A percentile compares a stretch with the other conserved stretches of the same genome.
Evolutionary conservation across 2,113 vertebrate genomes (phyloP).

Genomic region (Eira barbara): DNA sequence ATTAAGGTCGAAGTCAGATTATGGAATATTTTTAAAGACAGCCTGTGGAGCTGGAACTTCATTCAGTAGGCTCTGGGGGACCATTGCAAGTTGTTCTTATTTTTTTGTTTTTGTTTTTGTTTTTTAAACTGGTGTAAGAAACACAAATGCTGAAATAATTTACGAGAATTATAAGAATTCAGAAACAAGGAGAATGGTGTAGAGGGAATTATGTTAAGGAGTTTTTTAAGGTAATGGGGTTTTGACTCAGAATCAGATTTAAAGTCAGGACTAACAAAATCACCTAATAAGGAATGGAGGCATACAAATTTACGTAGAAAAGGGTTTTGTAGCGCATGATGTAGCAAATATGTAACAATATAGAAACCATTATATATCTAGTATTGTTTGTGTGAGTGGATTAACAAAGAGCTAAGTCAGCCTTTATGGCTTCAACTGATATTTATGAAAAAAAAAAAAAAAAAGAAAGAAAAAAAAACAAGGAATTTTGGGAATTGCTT

Average conservation of each 20-base stretch:
- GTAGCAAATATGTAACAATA: slow-evolving; percentile 4
- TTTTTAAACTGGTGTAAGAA: not conserved
- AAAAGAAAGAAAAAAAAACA: not conserved
- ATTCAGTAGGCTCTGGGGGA: slow-evolving; percentile 3
- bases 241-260: slow-evolving; percentile 43
- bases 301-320: slow-evolving; percentile 47
- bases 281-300: not conserved
- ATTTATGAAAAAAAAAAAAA: not conserved
- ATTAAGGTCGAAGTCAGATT: not conserved
- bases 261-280: slow-evolving; percentile 44
- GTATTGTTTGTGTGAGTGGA: slow-evolving; percentile 16
- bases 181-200: slow-evolving; percentile 31
- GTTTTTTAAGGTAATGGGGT: not conserved
- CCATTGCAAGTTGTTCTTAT: not conserved
- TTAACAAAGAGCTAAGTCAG: slow-evolving; percentile 39
- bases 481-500: slow-evolving; percentile 31
- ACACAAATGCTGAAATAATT: slow-evolving; percentile 52
- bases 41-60: not conserved
- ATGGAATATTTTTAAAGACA: slow-evolving; percentile 23
- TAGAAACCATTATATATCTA: not conserved
- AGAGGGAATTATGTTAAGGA: slow-evolving; percentile 13
- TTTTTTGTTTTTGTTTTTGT: not conserved
- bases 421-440: slow-evolving; percentile 26
- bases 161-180: slow-evolving; percentile 57
- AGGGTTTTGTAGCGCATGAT: not conserved